Conservation (phyloP, 2,113 vertebrate species). For the Prionailurus bengalensis region DNA sequence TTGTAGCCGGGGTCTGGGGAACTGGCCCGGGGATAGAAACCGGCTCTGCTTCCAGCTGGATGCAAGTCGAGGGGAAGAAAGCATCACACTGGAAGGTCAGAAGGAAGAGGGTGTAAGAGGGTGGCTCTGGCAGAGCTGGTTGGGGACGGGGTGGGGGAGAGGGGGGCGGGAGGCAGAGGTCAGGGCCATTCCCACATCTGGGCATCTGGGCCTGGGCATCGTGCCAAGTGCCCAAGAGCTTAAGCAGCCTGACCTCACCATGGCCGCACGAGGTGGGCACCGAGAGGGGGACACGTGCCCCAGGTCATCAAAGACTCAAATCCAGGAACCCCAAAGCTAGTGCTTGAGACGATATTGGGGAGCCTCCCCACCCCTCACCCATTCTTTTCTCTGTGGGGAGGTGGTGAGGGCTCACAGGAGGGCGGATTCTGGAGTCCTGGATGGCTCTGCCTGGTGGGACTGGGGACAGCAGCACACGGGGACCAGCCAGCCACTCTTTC, state of each 20-base stretch:
- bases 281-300: rapidly evolving
- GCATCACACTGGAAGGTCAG: no score
- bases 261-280: background rate
- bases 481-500: no score
- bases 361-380: background rate
- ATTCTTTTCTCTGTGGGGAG: rapidly evolving
- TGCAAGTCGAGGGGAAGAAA: background rate
- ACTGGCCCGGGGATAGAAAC: background rate
- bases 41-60: background rate
- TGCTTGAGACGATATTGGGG: rapidly evolving
- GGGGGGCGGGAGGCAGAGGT: background rate
- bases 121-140: background rate
- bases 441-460: background rate
- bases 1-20: background rate
- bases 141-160: no score
- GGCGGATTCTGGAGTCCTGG: background rate
- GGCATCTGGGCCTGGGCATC: rapidly evolving
- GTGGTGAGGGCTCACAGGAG: background rate
- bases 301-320: background rate
- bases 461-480: background rate
- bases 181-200: background rate
- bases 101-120: background rate
- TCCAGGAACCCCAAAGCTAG: background rate
- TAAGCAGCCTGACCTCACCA: background rate
- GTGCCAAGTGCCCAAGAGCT: rapidly evolving